Conservation (phyloP, 2,888 invertebrate genomes). For the Rhamnusium bicolor region DNA sequence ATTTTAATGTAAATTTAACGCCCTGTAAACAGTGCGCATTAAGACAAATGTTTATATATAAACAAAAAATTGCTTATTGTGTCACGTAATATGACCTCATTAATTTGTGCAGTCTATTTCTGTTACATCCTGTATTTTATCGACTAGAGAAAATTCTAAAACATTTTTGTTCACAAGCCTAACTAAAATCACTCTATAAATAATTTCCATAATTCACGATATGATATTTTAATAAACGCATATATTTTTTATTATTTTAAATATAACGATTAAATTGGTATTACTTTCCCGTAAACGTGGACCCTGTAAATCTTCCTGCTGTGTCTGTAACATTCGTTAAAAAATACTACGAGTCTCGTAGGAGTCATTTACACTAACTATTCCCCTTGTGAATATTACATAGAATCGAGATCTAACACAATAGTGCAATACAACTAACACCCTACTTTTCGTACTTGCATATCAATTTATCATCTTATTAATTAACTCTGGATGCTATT, state of each 20-base stretch:
- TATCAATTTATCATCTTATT: neutral
- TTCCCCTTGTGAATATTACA: slow-evolving; percentile 21
- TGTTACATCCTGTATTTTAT: no score
- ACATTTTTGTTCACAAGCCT: no score
- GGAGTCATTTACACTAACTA: slow-evolving; percentile 24
- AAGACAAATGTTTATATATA: no score
- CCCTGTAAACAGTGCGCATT: no score
- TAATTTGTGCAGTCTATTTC: no score
- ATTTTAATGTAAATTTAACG: no score
- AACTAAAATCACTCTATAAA: no score
- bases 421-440: neutral
- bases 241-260: neutral
- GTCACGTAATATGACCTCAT: no score
- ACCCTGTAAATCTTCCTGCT: neutral
- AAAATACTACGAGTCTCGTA: slow-evolving; percentile 9
- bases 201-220: no score
- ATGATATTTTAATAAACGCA: no score
- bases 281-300: neutral
- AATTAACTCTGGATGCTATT: slow-evolving; percentile 5
- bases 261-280: neutral
- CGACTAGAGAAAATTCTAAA: no score
- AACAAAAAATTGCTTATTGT: no score
- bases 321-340: slow-evolving; percentile 4
- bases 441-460: slow-evolving; percentile 1
- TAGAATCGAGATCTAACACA: slow-evolving; percentile 14